phyloP scores from a whole-genome alignment of 2,797 vertebrate genomes.

The Halcyon badia region DNA sequence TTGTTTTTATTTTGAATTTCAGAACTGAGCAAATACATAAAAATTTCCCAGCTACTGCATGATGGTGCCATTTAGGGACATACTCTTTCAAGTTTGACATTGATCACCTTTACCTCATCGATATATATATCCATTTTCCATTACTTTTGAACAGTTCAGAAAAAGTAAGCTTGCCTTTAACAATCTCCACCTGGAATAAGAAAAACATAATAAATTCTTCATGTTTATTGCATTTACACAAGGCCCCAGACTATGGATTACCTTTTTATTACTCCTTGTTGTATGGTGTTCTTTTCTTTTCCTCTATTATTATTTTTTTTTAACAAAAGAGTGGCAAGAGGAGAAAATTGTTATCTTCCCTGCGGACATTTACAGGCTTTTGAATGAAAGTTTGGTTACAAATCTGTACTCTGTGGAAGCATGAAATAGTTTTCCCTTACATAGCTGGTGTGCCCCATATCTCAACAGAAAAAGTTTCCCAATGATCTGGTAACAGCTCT shows the following conservation, averaged over 20 bases:
- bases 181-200: conserved; percentile 71
- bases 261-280: conserved; percentile 81
- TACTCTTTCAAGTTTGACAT: background rate
- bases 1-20: background rate
- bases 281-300: conserved; percentile 35
- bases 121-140: background rate
- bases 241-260: conserved; percentile 78
- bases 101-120: background rate
- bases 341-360: conserved; percentile 81
- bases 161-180: conserved; percentile 50
- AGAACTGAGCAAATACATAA: background rate
- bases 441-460: conserved; percentile 27
- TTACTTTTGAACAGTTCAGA: conserved; percentile 44
- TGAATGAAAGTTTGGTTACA: conserved; percentile 73
- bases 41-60: background rate
- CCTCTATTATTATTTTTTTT: conserved; percentile 75
- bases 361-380: conserved; percentile 72
- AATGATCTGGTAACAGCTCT: conserved; percentile 41
- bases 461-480: conserved; percentile 47
- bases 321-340: conserved; percentile 70
- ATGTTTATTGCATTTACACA: conserved; percentile 75
- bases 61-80: background rate
- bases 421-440: conserved; percentile 61
- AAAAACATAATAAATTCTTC: conserved; percentile 75
- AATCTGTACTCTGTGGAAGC: conserved; percentile 61